Percentiles rank a stretch among this genome's conserved stretches.
phyloP scores from a whole-genome alignment of 2,888 invertebrate species.

The Scaptomyza polygonia region DNA sequence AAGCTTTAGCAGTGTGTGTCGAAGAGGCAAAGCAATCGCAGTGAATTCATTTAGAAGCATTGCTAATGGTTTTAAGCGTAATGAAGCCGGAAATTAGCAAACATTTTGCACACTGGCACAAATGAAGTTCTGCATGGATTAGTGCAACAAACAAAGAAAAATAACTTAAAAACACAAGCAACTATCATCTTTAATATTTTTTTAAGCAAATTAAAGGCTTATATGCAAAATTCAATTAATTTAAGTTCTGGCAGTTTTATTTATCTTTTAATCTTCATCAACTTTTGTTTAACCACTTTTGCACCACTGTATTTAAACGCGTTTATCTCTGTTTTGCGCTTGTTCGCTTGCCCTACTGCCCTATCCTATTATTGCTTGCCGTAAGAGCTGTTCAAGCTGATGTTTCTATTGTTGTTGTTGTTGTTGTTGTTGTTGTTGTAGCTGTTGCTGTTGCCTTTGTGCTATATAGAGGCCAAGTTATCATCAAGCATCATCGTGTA shows the following conservation, averaged over 20 bases:
- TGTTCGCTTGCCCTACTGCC: not conserved
- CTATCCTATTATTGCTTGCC: conserved; percentile 4
- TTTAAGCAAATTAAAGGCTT: too few species aligned
- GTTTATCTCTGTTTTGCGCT: conserved; percentile 8
- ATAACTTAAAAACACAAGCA: too few species aligned
- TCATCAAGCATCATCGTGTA: conserved; percentile 42
- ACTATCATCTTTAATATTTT: too few species aligned
- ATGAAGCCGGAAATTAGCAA: conserved; percentile 79
- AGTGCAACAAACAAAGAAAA: not conserved
- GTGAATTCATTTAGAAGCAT: conserved; percentile 69
- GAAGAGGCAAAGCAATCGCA: conserved; percentile 10
- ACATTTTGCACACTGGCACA: conserved; percentile 63
- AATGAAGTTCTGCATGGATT: conserved; percentile 12
- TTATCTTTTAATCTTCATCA: not conserved
- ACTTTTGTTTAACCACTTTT: not conserved
- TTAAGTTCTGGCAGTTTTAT: too few species aligned
- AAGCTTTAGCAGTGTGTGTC: conserved; percentile 26
- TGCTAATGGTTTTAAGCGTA: conserved; percentile 77
- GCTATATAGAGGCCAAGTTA: conserved; percentile 44
- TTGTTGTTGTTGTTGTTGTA: conserved; percentile 10
- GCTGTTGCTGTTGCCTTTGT: conserved; percentile 6
- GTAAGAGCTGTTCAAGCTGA: conserved; percentile 5
- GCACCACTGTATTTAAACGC: conserved; percentile 30
- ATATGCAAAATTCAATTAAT: too few species aligned
- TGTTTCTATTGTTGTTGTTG: conserved; percentile 10